phyloP scores from a whole-genome alignment of 2,888 invertebrate species.

The Trichacis sp. region DNA sequence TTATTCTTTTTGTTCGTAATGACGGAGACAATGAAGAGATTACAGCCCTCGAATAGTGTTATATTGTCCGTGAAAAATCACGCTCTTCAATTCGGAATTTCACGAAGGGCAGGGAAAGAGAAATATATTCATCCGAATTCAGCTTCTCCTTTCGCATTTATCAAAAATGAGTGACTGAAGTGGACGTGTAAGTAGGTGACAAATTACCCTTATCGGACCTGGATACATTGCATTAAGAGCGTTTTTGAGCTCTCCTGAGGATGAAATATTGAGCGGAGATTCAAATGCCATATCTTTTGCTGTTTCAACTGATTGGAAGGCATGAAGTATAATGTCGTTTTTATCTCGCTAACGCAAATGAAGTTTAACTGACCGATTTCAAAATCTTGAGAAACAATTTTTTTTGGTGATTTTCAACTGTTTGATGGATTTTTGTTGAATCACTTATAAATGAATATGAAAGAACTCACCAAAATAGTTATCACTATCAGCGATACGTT shows the following conservation, averaged over 20 bases:
- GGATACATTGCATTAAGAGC: background rate
- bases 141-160: background rate
- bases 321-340: background rate
- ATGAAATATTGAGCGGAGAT: slow-evolving; percentile 11
- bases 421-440: too few species aligned
- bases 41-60: background rate
- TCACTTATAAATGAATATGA: too few species aligned
- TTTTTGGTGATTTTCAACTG: too few species aligned
- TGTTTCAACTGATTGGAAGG: background rate
- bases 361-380: too few species aligned
- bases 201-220: slow-evolving; percentile 11
- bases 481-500: slow-evolving; percentile 83
- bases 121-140: background rate
- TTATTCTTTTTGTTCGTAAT: background rate
- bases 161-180: slow-evolving; percentile 5
- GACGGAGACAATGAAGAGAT: background rate
- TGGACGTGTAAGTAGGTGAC: slow-evolving; percentile 12
- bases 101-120: background rate
- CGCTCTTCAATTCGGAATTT: background rate
- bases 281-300: slow-evolving; percentile 3
- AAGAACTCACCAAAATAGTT: slow-evolving; percentile 78
- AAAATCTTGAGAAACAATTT: too few species aligned
- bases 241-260: background rate
- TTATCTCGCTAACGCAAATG: background rate
- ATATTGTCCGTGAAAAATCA: background rate